Conservation (phyloP, 2,888 invertebrate species). For the Stenichneumon culpator region DNA sequence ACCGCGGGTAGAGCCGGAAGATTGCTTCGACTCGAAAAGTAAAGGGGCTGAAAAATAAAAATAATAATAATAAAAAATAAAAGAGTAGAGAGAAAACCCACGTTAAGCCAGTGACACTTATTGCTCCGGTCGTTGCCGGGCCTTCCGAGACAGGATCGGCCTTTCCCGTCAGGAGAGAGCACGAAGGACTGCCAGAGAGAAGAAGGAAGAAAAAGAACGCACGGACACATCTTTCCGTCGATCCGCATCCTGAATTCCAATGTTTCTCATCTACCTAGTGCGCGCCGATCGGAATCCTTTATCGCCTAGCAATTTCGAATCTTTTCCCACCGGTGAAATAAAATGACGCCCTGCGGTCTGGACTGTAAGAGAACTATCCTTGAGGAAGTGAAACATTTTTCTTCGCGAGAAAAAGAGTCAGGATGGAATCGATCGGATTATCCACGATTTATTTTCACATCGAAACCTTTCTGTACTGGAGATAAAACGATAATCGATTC, state of each 20-base stretch:
- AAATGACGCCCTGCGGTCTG: slow-evolving; percentile 11
- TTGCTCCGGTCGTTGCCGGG: slow-evolving; percentile 71
- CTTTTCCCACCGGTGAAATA: slow-evolving; percentile 23
- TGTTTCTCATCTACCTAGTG: slow-evolving; percentile 62
- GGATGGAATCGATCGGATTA: neutral
- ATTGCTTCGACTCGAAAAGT: slow-evolving; percentile 28
- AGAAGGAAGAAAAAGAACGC: slow-evolving; percentile 7
- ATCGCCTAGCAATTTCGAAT: slow-evolving; percentile 59
- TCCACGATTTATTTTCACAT: neutral
- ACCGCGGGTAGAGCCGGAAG: neutral
- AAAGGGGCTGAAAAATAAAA: neutral
- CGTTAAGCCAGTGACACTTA: slow-evolving; percentile 79
- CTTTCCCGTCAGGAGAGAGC: slow-evolving; percentile 29
- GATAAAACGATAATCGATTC: neutral
- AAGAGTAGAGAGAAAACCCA: slow-evolving; percentile 51
- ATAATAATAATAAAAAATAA: slow-evolving; percentile 15
- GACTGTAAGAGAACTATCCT: neutral
- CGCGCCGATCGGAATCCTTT: slow-evolving; percentile 67
- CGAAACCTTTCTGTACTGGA: neutral
- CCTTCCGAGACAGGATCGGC: slow-evolving; percentile 39
- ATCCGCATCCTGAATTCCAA: slow-evolving; percentile 73
- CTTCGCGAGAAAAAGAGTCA: neutral
- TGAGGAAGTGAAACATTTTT: neutral
- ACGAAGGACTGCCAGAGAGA: slow-evolving; percentile 12
- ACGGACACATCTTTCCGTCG: slow-evolving; percentile 28